Conservation (phyloP, 2,797 vertebrate genomes). For the Syndactyla subalaris region DNA sequence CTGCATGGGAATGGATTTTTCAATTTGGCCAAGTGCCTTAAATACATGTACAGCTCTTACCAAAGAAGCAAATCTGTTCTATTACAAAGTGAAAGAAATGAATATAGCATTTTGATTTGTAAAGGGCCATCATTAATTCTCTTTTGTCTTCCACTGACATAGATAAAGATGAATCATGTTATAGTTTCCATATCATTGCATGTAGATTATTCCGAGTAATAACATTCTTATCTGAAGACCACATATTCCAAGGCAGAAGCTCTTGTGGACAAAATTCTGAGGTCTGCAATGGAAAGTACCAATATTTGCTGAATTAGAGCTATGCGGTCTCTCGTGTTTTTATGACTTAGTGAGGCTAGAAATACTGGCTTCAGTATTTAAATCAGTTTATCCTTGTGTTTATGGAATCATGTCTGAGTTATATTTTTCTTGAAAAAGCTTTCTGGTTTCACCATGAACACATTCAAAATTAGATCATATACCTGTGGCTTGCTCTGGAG, state of each 20-base stretch:
- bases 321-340: background rate
- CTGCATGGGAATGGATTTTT: background rate
- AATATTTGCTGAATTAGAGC: background rate
- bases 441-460: background rate
- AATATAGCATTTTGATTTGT: background rate
- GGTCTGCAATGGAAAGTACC: background rate
- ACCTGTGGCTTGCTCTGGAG: background rate
- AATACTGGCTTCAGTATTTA: background rate
- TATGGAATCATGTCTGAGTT: background rate
- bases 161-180: background rate
- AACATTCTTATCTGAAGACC: background rate
- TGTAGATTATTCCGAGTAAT: background rate
- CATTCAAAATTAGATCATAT: background rate
- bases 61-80: background rate
- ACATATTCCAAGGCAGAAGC: background rate
- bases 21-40: background rate
- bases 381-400: background rate
- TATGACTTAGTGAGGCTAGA: background rate
- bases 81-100: background rate
- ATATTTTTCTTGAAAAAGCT: background rate
- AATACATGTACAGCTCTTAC: background rate
- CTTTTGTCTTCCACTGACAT: background rate
- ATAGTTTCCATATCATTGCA: background rate
- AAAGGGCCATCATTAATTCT: background rate
- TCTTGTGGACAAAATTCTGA: background rate